Evolutionary conservation across 2,113 vertebrate species (phyloP).

Genomic region (Istiophorus platypterus): DNA sequence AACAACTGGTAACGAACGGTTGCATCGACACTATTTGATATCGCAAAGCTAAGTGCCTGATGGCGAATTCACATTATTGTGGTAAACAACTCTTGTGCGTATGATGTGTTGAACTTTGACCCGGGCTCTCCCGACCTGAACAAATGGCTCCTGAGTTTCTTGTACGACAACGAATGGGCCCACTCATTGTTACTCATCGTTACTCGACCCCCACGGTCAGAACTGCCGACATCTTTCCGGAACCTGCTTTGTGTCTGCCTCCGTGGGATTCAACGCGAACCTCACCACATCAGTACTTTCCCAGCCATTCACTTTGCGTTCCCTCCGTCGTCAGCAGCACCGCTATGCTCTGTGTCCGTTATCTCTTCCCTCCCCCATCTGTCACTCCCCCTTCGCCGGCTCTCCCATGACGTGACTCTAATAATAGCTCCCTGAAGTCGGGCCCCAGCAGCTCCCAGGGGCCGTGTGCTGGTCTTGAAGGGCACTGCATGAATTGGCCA

Average conservation of each 20-base stretch:
- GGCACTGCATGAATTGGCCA: constrained; percentile 73
- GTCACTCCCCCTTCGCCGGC: constrained; percentile 66
- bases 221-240: not conserved
- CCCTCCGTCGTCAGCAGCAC: constrained; percentile 23
- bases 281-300: constrained; percentile 6
- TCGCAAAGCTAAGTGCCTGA: no score
- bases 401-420: constrained; percentile 75
- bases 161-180: no score
- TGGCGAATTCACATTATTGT: no score
- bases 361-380: constrained; percentile 62
- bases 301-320: constrained; percentile 14
- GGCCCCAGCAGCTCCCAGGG: constrained; percentile 68
- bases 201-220: no score
- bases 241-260: not conserved
- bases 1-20: no score
- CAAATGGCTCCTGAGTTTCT: no score
- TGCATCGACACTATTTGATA: no score
- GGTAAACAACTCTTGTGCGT: no score
- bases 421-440: constrained; percentile 79
- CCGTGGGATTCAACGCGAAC: not conserved
- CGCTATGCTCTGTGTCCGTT: constrained; percentile 24
- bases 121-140: no score
- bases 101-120: no score
- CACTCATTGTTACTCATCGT: no score
- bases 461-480: constrained; percentile 77